These are phyloP conservation scores for Typhlichthys eigenmanni DNA, from an alignment of 2,797 vertebrate species.

Conservation along the genomic window DNA sequence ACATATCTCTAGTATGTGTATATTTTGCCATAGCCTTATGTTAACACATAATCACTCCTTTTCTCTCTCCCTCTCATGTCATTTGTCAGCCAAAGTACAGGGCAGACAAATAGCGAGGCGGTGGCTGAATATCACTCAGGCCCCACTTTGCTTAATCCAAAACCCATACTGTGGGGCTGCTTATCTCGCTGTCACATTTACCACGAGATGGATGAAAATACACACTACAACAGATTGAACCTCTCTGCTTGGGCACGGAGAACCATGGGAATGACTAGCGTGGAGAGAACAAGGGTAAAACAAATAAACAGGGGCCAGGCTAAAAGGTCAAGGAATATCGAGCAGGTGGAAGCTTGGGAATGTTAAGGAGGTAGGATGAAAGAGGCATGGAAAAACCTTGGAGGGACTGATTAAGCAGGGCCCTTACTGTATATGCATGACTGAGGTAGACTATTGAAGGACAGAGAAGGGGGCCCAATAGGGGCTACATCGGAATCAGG, in stretches of 20 bases:
- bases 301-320: constrained; percentile 11
- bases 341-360: background rate
- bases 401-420: constrained; percentile 55
- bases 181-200: constrained; percentile 59
- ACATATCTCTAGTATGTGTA: background rate
- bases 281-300: constrained; percentile 9
- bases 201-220: constrained; percentile 66
- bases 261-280: constrained; percentile 22
- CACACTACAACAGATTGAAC: constrained; percentile 69
- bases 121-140: constrained; percentile 35
- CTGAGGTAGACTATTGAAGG: constrained; percentile 41
- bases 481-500: constrained; percentile 74
- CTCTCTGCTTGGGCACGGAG: constrained; percentile 46
- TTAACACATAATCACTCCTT: constrained; percentile 1
- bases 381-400: constrained; percentile 21
- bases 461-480: constrained; percentile 47
- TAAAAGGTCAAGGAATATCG: constrained; percentile 19
- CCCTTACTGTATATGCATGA: constrained; percentile 21
- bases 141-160: constrained; percentile 75
- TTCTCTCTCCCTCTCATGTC: background rate
- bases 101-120: constrained; percentile 16
- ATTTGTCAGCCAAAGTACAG: constrained; percentile 47
- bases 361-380: constrained; percentile 23
- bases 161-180: constrained; percentile 69
- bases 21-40: background rate